Base-by-base conservation (phyloP, 2,888 invertebrate genomes). In the Acanthosepion pharaonis region DNA sequence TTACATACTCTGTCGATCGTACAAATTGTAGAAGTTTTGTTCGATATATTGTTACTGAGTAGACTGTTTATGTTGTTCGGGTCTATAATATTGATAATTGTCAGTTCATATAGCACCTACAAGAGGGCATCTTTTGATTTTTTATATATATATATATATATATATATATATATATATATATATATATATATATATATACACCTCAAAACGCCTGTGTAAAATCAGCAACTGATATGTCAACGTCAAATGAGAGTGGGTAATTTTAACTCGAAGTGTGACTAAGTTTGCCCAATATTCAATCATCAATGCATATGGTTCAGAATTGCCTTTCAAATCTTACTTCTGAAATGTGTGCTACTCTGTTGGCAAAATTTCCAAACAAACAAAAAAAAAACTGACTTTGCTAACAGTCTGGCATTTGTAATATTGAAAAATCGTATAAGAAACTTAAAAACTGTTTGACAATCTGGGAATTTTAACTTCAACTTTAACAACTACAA, bases 111-210 rank as follows among this genome's bases (percentile, higher is more conserved):
- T 78, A 78, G n/a, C n/a, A 78, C n/a, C 15, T 78, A n/a, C 5
- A 78, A 8, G 78, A 5, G 33, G 33, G n/a, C 28, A 93, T 23
- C 59, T 59, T 23, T 25, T 59, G 59, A 59, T 59, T 23, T 25
- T 23, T 5, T 23, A 93, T 51, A 59, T 25, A 94, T 33, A 59
- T 94, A 94, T 59, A 94, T 94, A 94, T 59, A 94, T 94, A 94
- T 59, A 94, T 94, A 94, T 59, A 94, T 55, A 93, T 93, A 25
- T 55, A 93, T 93, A 59, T 53, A 94, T 59, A 94, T 94, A 94
- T 59, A 94, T 94, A 94, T 59, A n/a, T n/a, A n/a, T n/a, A 94
- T 94, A 94, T 59, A 94, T 94, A 59, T 42, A 94, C 28, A 59
- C 5, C 0, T n/a, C 11, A n/a, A 78, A 8, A n/a, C n/a, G 33